Base-by-base conservation (phyloP, 2,113 vertebrate species). In the Callionymus lyra region DNA sequence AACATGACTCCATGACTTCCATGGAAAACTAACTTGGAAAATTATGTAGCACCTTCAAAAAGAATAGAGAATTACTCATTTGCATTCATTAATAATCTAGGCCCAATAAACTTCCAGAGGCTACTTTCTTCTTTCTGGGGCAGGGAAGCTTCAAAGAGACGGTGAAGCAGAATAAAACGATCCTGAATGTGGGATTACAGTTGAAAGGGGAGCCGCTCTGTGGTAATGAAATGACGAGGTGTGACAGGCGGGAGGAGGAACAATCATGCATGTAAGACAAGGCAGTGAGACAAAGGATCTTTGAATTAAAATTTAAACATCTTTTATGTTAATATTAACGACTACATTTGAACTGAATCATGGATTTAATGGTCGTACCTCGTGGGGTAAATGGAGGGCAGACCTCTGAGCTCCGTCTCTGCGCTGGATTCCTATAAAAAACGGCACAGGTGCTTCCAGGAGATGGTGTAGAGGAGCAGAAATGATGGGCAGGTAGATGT, bases 401-500 rank as follows among this genome's bases (percentile, higher is more conserved):
- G 93, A 92, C 39, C 91, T 89, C 72, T 96, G 91, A 0, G 89
- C 87, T 63, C 91, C 91, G 13, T 94, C 89, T 76, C 94, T 89
- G 16, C 88, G 91, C 71, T 98, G 93, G 59, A 99, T 84, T 3
- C 95, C 95, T 89, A 99, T 91, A 70, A 99, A 63, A 72, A 97
- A 98, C 12, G 95, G 95, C 56, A 99, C 91, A 0, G 95, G 95
- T 44, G 94, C 93, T 0, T 99, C 94, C 41, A 99, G 87, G 42
- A 99, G 97, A 76, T 99, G 92, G 33, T 92, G 83, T 9, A 98
- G 81, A 5, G 93, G 93, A 0, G 92, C 86, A 11, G 94, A 93
- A 19, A 96, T 87, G 65, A 99, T 96, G 62, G 95, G 95, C 12
- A 98, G 89, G 1, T 98, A 98, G 3, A 98, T 91, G 2, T 99